A percentile compares a stretch with the other conserved stretches of the same genome.
Evolutionary conservation across 2,797 vertebrate species (phyloP).

Genomic region (Phrynocephalus vlangalii): DNA sequence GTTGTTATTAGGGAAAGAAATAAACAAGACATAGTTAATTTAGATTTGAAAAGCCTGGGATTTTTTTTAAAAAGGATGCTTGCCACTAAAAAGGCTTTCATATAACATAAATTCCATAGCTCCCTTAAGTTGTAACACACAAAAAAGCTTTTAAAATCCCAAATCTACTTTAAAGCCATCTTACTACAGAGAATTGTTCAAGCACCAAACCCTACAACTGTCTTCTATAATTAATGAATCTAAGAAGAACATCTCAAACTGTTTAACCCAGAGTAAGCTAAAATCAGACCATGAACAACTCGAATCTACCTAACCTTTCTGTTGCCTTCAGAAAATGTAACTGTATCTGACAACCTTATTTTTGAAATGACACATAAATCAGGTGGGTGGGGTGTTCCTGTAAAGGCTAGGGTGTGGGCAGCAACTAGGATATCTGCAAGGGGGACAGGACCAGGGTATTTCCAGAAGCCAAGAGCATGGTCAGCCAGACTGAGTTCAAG

Average conservation of each 20-base stretch:
- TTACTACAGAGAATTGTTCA: slow-evolving; percentile 4
- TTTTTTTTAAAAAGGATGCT: neutral
- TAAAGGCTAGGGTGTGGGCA: neutral
- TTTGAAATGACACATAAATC: neutral
- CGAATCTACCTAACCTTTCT: neutral
- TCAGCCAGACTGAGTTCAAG: too few species aligned
- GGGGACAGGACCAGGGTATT: too few species aligned
- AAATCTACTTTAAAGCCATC: neutral
- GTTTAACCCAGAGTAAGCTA: neutral
- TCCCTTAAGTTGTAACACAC: neutral
- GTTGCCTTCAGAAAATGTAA: neutral
- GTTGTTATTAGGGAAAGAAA: neutral
- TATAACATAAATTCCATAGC: slow-evolving; percentile 13
- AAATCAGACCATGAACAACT: neutral
- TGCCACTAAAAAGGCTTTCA: neutral
- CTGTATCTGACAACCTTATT: neutral
- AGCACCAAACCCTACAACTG: neutral
- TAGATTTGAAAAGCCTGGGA: neutral
- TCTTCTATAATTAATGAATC: neutral
- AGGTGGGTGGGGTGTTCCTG: too few species aligned
- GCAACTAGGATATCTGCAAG: too few species aligned
- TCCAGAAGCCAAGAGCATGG: too few species aligned
- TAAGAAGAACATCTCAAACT: neutral
- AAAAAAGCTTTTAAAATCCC: slow-evolving; percentile 7
- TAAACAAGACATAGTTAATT: slow-evolving; percentile 11